Evolutionary conservation across 2,113 vertebrate genomes (phyloP), one percentile per base, ranked within the genome.

Genomic region (Pseudopipra pipra): DNA sequence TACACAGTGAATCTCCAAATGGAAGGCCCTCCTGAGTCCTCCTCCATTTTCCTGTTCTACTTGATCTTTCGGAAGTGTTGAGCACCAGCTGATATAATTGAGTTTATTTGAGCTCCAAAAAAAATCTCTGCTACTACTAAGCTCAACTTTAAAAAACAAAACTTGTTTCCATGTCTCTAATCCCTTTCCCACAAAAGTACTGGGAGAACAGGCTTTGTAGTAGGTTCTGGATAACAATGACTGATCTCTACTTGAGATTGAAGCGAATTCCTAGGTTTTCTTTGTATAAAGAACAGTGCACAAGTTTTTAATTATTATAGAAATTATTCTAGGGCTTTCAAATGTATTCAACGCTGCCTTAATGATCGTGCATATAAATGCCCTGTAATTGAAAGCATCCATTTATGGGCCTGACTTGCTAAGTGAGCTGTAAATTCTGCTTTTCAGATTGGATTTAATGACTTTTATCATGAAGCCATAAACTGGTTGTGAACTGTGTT

Each of bases 371-470:
- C 77, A 76, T 94, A 68, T 94, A 95, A 85, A 93, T 95, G 56
- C 72, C 54, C 65, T 92, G 73, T 95, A 91, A 95, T 92, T 95
- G 54, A 92, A 95, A 96, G 84, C 58, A 52, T 87, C 81, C 39
- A 66, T 95, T 92, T 96, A 85, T 81, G 62, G 67, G 70, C 67
- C 81, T 85, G 95, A 80, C 71, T 94, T 96, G 87, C 81, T 77
- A 80, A 95, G 86, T 95, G 95, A 95, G 74, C 84, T 96, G 89
- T 95, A 91, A 95, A 94, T 96, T 95, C 81, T 96, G 85, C 89
- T 95, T 95, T 95, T 89, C 85, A 91, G 92, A 91, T 91, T 95
- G 86, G 77, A 93, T 94, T 95, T 96, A 95, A 91, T 96, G 76
- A 92, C 74, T 96, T 87, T 80, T 95, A 92, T 96, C 65, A 90